Evolutionary conservation across 2,113 vertebrate genomes (phyloP).

Genomic region (Neodontobutis hainanensis): DNA sequence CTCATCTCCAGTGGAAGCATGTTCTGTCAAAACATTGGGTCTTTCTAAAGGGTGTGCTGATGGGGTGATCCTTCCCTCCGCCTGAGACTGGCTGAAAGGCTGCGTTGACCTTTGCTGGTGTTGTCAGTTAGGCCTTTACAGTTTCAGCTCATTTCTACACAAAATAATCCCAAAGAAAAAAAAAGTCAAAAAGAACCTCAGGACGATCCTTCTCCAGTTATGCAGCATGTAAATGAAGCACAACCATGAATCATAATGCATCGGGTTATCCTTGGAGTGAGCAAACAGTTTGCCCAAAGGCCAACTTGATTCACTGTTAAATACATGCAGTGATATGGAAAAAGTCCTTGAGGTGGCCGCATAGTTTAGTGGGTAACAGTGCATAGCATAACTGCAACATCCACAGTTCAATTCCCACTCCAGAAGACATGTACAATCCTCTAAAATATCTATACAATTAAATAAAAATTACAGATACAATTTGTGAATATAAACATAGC

Average conservation of each 20-base stretch:
- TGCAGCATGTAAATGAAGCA: neutral
- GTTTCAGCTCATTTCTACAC: conserved; percentile 22
- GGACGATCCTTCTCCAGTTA: neutral
- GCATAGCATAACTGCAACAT: neutral
- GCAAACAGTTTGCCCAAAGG: neutral
- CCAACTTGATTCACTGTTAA: conserved; percentile 6
- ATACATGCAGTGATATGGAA: neutral
- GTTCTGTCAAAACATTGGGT: conserved; percentile 56
- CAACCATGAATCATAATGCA: conserved; percentile 2
- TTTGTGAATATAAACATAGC: too few species aligned
- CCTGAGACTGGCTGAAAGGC: conserved; percentile 41
- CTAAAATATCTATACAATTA: too few species aligned
- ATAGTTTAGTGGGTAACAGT: conserved; percentile 5
- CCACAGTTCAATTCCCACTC: neutral
- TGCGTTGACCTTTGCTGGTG: conserved; percentile 44
- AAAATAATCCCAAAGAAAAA: conserved; percentile 5
- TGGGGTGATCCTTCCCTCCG: conserved; percentile 29
- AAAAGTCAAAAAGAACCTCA: neutral
- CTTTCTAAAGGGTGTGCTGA: conserved; percentile 36
- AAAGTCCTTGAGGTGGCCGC: conserved; percentile 10
- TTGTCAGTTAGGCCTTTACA: conserved; percentile 37
- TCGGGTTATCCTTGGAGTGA: neutral
- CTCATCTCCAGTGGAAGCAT: conserved; percentile 47
- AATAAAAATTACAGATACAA: too few species aligned
- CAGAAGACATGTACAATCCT: neutral